These are phyloP conservation scores for Lycaon pictus DNA, from an alignment of 2,113 vertebrate genomes.

Conservation along the genomic window DNA sequence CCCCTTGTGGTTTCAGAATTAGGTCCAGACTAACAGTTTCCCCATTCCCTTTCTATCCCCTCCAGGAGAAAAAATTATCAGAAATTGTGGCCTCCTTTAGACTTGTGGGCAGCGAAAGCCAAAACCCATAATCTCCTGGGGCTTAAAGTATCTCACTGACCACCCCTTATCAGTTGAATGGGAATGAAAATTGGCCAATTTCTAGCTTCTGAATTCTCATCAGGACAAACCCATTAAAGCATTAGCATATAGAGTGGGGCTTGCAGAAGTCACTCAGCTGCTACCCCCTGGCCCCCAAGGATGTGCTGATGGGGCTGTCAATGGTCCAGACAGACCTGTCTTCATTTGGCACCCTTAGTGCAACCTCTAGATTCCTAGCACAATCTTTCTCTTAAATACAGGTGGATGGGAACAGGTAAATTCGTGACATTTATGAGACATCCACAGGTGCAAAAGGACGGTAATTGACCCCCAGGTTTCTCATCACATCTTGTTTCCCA, in stretches of 20 bases:
- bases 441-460: neutral
- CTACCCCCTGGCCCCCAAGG: neutral
- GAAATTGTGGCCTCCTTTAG: slow-evolving; percentile 63
- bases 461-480: neutral
- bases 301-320: neutral
- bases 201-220: slow-evolving; percentile 69
- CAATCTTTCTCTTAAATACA: neutral
- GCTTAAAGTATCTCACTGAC: slow-evolving; percentile 55
- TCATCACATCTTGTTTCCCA: neutral
- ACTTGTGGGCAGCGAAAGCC: neutral
- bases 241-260: slow-evolving; percentile 66
- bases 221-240: slow-evolving; percentile 55
- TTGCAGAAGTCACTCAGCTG: neutral
- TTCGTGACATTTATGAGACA: neutral
- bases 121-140: slow-evolving; percentile 68
- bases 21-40: slow-evolving; percentile 42
- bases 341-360: neutral
- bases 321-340: neutral
- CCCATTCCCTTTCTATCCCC: slow-evolving; percentile 5
- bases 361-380: neutral
- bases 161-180: slow-evolving; percentile 59
- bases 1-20: slow-evolving; percentile 61
- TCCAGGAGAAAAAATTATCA: slow-evolving; percentile 64
- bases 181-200: slow-evolving; percentile 66
- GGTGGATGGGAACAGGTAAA: neutral